Evolutionary conservation across 2,797 vertebrate genomes (phyloP), one percentile per base, ranked within the genome.

Genomic region (Hippocampus kuda): DNA sequence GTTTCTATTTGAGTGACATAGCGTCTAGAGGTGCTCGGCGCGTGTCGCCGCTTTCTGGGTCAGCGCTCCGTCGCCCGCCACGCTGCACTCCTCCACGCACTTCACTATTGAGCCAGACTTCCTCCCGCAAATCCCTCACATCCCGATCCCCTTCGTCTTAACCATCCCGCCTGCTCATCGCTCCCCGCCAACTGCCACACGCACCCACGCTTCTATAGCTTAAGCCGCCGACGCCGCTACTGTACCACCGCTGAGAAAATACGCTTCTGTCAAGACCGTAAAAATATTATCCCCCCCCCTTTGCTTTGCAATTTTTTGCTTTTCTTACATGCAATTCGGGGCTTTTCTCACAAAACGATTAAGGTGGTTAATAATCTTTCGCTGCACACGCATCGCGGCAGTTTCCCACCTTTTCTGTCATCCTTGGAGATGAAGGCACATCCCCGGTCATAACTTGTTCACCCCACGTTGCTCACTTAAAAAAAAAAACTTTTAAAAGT

Each of bases 1-100:
- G 92, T 89, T 92, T 91, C 91, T 93, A 92, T 93, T 92, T 92
- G 89, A 92, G 89, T 84, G 86, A 78, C 77, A 80, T 67, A 70
- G 83, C 83, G 82, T 89, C 87, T 83, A 74, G 80, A 87, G 87
- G 87, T 89, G 85, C 79, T 75, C 59, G 51, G 73, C 70, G 82
- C 80, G 79, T 84, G 83, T 77, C 81, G 69, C 77, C 68, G 68
- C 79, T 91, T 92, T 92, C 89, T 93, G 88, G 90, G 91, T 89
- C 91, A 91, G 61, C 72, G 84, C 84, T 85, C 87, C 84, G 78
- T 85, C 79, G 66, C 76, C 81, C 77, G 71, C 74, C n/a, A 48
- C 69, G 74, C 77, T 69, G 73, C 77, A 77, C 80, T 85, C 77
- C 75, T 79, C 84, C 34, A 38, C 34, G 77, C 78, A 70, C 81